phyloP scores from a whole-genome alignment of 2,113 vertebrate species.

The Siniperca chuatsi region DNA sequence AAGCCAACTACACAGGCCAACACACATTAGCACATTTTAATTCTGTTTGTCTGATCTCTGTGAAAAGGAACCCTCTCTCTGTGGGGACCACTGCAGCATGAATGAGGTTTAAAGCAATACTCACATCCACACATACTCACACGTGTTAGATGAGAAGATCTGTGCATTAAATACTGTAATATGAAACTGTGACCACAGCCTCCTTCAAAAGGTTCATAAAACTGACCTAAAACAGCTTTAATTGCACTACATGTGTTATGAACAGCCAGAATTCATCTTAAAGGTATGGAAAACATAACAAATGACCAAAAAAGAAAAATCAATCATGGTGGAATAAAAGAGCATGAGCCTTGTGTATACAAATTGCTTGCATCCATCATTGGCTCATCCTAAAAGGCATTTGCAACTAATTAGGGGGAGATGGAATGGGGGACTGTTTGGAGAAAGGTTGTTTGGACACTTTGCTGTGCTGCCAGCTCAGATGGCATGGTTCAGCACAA shows the following conservation, averaged over 20 bases:
- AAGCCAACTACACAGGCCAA: slow-evolving; percentile 56
- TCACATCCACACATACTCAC: background rate
- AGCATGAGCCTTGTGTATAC: slow-evolving; percentile 41
- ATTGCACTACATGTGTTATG: background rate
- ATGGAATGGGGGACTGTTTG: slow-evolving; percentile 47
- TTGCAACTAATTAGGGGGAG: slow-evolving; percentile 66
- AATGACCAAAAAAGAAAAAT: background rate
- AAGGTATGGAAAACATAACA: slow-evolving; percentile 18
- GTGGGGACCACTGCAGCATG: background rate
- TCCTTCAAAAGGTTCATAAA: slow-evolving; percentile 8
- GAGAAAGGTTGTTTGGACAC: slow-evolving; percentile 62
- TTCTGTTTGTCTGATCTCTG: slow-evolving; percentile 52
- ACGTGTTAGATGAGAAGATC: too few species aligned
- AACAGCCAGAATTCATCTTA: slow-evolving; percentile 12
- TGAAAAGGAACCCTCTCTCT: slow-evolving; percentile 16
- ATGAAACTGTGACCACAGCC: background rate
- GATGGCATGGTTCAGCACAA: slow-evolving; percentile 27
- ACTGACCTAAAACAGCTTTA: background rate
- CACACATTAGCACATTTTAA: slow-evolving; percentile 35
- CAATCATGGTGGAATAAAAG: slow-evolving; percentile 26
- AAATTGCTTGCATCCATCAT: slow-evolving; percentile 40
- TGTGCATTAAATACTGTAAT: background rate
- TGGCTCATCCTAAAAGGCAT: slow-evolving; percentile 73
- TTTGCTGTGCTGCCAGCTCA: slow-evolving; percentile 56
- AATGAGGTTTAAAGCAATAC: slow-evolving; percentile 2